Evolutionary conservation across 2,797 vertebrate genomes (phyloP).

Genomic region (Spinus olivaceus): DNA sequence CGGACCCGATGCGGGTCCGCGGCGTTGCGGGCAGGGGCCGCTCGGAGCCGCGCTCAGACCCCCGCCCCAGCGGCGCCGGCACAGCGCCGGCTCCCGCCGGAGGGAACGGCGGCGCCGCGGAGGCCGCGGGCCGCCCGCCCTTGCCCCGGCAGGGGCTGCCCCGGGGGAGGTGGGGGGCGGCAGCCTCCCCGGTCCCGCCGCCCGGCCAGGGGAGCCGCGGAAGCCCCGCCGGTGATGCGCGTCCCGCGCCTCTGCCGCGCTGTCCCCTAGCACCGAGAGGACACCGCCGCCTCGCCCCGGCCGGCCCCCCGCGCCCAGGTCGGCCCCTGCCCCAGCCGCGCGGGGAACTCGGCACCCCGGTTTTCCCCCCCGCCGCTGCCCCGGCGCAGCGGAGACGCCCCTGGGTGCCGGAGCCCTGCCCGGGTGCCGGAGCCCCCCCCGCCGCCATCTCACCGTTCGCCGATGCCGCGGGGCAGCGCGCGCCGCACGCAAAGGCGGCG

Average conservation of each 20-base stretch:
- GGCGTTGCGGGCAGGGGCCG: background rate
- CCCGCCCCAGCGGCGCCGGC: background rate
- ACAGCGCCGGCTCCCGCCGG: background rate
- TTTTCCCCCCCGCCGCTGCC: background rate
- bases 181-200: background rate
- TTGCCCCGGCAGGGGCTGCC: background rate
- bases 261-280: background rate
- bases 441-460: background rate
- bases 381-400: background rate
- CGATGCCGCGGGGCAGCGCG: background rate
- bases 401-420: background rate
- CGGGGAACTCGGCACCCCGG: background rate
- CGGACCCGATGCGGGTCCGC: background rate
- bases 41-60: background rate
- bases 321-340: background rate
- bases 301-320: background rate
- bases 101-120: background rate
- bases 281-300: background rate
- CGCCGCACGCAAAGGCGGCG: background rate
- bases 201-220: background rate
- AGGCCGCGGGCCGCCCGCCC: background rate
- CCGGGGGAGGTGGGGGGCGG: background rate
- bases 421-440: background rate
- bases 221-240: background rate
- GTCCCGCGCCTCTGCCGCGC: background rate